Evolutionary conservation across 1,140 invertebrate species (phyloP), one percentile per base, ranked within the genome.

Genomic region (Galendromus occidentalis): DNA sequence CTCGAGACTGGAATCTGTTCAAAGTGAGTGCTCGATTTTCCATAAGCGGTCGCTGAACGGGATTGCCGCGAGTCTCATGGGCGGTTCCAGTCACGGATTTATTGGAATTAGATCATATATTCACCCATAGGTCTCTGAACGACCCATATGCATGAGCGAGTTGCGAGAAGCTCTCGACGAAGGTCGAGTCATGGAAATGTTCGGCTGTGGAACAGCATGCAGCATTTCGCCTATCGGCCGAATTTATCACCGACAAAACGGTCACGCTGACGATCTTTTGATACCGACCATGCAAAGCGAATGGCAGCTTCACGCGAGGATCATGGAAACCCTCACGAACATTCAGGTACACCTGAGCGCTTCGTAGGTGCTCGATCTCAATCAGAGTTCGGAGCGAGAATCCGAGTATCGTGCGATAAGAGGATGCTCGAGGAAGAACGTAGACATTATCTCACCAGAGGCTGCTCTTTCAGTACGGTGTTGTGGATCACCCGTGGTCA

Each of bases 131-230:
- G 84, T 95, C 6, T 80, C 80, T 18, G 91, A 98, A 75, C 80
- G 83, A 66, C 76, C 75, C 7, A 83, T 97, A 44, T 91, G 85
- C 12, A 98, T 98, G 91, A 73, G 77, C 4, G 84, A 88, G 73
- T 70, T 98, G 33, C 76, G 83, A 20, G 77, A 83, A 67, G 80
- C 88, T 25, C 77, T 85, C 51, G 81, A 84, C 59, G 81, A 89
- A 75, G 87, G 86, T 69, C 82, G 87, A 76, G 74, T 97, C 55
- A 72, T 93, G 68, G 92, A 97, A 78, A 80, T 95, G 71, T 98
- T 98, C 78, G 92, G 91, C 45, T 82, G 88, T 55, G 93, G 93
- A 64, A 98, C 93, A 20, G 93, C 93, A 0, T 91, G 88, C 70
- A 80, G 92, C 51, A 84, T 98, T 0, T 91, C 86, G 73, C 93